Evolutionary conservation across 2,888 invertebrate species (phyloP).

Genomic region (Mayetiola destructor): DNA sequence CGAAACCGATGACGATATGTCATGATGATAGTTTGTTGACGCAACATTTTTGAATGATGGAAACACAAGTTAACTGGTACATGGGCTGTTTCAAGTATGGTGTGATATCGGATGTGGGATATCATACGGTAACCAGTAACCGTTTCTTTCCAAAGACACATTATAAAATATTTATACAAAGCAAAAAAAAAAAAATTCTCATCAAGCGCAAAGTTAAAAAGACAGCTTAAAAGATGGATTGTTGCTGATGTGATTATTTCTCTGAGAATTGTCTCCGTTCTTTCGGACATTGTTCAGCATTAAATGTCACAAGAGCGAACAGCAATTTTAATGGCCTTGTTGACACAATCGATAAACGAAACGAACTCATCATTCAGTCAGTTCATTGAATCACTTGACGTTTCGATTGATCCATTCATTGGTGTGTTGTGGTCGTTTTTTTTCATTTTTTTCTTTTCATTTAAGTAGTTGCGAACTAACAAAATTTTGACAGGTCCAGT

Average conservation of each 20-base stretch:
- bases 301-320: too few species aligned
- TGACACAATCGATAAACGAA: slow-evolving; percentile 7
- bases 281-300: too few species aligned
- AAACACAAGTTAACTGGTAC: not conserved
- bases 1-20: not conserved
- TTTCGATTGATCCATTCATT: not conserved
- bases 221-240: slow-evolving; percentile 10
- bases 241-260: not conserved
- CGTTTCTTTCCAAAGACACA: too few species aligned
- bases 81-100: not conserved
- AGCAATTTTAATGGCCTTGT: not conserved
- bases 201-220: not conserved
- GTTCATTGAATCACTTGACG: slow-evolving; percentile 1
- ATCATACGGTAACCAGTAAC: too few species aligned
- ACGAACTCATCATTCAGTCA: slow-evolving; percentile 6
- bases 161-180: too few species aligned
- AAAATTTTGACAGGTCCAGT: not conserved
- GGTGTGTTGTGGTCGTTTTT: too few species aligned
- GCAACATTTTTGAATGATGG: not conserved
- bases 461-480: slow-evolving; percentile 7
- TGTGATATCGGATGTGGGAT: not conserved
- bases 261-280: not conserved
- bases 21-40: not conserved
- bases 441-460: too few species aligned
- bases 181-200: not conserved